phyloP scores from a whole-genome alignment of 2,888 invertebrate genomes.

The Pachliopta kotzebuea region DNA sequence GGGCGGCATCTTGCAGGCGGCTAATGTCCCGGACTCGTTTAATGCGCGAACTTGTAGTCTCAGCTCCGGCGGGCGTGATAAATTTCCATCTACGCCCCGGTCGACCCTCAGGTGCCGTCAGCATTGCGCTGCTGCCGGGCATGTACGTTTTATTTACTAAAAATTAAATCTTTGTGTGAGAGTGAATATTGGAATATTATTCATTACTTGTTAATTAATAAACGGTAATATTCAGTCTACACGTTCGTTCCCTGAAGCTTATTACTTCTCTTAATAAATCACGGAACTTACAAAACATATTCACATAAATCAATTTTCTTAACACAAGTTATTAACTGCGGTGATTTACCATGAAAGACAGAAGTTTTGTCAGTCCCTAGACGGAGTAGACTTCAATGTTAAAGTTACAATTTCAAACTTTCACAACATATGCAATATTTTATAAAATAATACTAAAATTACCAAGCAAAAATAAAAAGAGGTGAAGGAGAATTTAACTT shows the following conservation, averaged over 20 bases:
- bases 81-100: slow-evolving; percentile 71
- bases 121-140: slow-evolving; percentile 30
- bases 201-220: too few relatives aligned
- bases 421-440: not conserved
- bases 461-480: not conserved
- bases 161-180: not conserved
- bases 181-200: too few relatives aligned
- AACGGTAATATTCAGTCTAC: not conserved
- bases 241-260: not conserved
- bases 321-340: slow-evolving; percentile 61
- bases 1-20: slow-evolving; percentile 79
- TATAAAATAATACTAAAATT: slow-evolving; percentile 1
- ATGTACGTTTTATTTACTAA: not conserved
- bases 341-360: slow-evolving; percentile 58
- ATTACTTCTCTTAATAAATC: slow-evolving; percentile 48
- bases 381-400: slow-evolving; percentile 31
- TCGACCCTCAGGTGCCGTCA: slow-evolving; percentile 45
- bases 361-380: slow-evolving; percentile 49
- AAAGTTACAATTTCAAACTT: slow-evolving; percentile 15
- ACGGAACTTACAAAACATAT: slow-evolving; percentile 61
- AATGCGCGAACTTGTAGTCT: slow-evolving; percentile 79
- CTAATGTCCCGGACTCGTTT: slow-evolving; percentile 79
- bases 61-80: slow-evolving; percentile 75
- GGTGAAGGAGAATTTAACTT: not conserved
- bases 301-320: slow-evolving; percentile 68